Conservation (phyloP, 2,797 vertebrate species). For the Sorex maritimensis region DNA sequence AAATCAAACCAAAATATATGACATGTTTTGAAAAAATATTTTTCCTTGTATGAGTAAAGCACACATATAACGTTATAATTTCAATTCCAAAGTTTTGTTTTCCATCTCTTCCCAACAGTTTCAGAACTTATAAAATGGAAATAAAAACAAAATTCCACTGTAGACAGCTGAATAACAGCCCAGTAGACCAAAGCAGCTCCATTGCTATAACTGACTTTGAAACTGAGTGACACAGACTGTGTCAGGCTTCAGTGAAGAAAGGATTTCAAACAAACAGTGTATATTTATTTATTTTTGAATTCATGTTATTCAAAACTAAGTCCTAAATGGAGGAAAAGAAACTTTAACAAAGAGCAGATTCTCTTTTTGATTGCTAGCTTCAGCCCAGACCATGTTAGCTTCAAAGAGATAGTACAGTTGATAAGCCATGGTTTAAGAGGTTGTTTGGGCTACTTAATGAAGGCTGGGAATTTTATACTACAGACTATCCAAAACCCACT, state of each 20-base stretch:
- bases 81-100: neutral
- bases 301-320: constrained; percentile 64
- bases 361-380: constrained; percentile 66
- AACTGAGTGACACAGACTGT: constrained; percentile 15
- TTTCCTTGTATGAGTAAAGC: constrained; percentile 20
- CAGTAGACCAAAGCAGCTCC: constrained; percentile 50
- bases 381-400: constrained; percentile 4
- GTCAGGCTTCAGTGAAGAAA: constrained; percentile 57
- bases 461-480: neutral
- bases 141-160: neutral
- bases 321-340: constrained; percentile 63
- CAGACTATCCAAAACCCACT: neutral
- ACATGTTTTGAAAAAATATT: constrained; percentile 42
- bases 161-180: constrained; percentile 47
- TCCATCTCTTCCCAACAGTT: constrained; percentile 35
- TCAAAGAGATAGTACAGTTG: constrained; percentile 36
- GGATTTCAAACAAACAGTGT: neutral
- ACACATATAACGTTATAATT: neutral
- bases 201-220: constrained; percentile 70
- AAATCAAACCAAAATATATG: neutral
- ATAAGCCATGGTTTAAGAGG: constrained; percentile 64
- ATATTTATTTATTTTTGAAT: constrained; percentile 52
- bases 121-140: constrained; percentile 62
- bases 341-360: constrained; percentile 50
- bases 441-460: neutral